Evolutionary conservation across 2,113 vertebrate species (phyloP), one percentile per base, ranked within the genome.

Genomic region (Urocolius indicus): DNA sequence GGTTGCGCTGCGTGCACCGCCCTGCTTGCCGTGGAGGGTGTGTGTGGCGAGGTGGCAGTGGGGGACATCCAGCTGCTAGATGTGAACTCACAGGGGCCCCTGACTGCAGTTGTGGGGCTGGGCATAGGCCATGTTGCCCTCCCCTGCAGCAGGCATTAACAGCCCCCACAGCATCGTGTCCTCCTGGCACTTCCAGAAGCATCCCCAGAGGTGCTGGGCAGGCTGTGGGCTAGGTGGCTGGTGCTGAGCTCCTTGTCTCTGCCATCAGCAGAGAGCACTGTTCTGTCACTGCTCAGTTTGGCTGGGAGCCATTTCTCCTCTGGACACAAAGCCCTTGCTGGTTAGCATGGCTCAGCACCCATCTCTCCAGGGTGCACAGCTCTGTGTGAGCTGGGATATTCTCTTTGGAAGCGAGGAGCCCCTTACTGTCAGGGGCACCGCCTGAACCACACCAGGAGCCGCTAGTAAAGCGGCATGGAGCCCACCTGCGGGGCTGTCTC

Each of bases 201-300:
- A 2, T 16, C 29, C 66, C 24, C 61, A 13, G 77, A 13, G 52
- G 29, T 24, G 49, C 67, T 22, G 41, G 81, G 73, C 77, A 13
- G n/a, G 68, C 66, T 76, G 83, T 48, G 8, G 54, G 26, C 22
- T 22, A 71, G 23, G 66, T 27, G 85, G 75, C 79, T 4, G 6
- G 67, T 11, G 17, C 45, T 32, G 91, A 58, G 76, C 63, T 74
- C 76, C 48, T 8, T 27, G n/a, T 27, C 26, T 12, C 41, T 87
- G 43, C 84, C 69, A 21, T 89, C 87, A 20, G 90, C 87, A 94
- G 92, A 38, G 92, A 93, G 94, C 94, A 89, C 45, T 96, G 73
- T 94, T 89, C 68, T 29, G 29, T 11, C 23, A 5, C 81, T 54
- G 48, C 34, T 69, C 11, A 9, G 16, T 72, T 69, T 54, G 30